Evolutionary conservation across 1,140 invertebrate genomes (phyloP).

Genomic region (Brachionus asplanchnoidis): DNA sequence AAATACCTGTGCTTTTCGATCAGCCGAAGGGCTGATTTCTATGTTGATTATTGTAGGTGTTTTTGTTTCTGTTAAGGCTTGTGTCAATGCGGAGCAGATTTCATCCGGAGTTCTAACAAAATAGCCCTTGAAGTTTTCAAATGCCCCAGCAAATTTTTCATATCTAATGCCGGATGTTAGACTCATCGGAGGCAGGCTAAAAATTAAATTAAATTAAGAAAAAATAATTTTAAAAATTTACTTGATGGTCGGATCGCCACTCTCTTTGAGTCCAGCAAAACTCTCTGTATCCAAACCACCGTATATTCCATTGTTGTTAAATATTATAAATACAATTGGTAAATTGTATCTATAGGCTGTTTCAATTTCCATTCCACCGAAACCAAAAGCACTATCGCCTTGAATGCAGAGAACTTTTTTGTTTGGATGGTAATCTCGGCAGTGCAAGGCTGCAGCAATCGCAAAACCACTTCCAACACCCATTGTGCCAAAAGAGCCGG

Average conservation of each 20-base stretch:
- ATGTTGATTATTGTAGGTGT: conserved; percentile 35
- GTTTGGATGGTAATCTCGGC: conserved; percentile 69
- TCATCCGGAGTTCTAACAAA: conserved; percentile 10
- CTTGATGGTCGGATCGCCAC: background rate
- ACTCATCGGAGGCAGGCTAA: conserved; percentile 25
- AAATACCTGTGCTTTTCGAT: conserved; percentile 36
- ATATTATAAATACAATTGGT: conserved; percentile 80
- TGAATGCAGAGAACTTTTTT: conserved; percentile 80
- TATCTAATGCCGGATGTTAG: background rate
- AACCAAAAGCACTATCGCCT: conserved; percentile 93
- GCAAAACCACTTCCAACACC: conserved; percentile 89
- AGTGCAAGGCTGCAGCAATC: conserved; percentile 82
- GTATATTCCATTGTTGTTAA: conserved; percentile 94
- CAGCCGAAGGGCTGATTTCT: conserved; percentile 20
- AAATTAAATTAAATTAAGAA: background rate
- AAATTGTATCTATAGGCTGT: conserved; percentile 88
- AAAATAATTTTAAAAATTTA: background rate
- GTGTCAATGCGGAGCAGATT: background rate
- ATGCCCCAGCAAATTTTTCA: conserved; percentile 20
- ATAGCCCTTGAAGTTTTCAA: conserved; percentile 29
- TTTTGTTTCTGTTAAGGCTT: background rate
- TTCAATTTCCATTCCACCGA: conserved; percentile 94
- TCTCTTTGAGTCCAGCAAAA: background rate
- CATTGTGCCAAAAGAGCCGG: conserved; percentile 88
- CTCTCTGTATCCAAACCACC: conserved; percentile 6